Evolutionary conservation across 2,797 vertebrate species (phyloP).

Genomic region (Pelobates cultripes): DNA sequence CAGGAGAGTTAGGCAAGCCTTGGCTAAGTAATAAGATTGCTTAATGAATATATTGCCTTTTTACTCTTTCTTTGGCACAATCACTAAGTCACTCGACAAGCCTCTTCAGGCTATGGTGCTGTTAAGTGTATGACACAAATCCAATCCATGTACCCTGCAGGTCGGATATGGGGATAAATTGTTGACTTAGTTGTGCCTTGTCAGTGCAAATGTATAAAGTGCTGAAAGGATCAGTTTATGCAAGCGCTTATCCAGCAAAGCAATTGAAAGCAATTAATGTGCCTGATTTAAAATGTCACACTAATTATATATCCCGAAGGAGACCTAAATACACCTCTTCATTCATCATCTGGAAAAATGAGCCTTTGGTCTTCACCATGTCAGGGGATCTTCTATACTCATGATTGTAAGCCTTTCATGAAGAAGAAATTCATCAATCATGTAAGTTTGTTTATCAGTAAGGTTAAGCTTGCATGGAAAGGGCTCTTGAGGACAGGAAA

Average conservation of each 20-base stretch:
- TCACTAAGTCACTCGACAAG: background rate
- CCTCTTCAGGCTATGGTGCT: background rate
- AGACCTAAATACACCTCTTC: conserved; percentile 39
- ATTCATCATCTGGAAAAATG: conserved; percentile 48
- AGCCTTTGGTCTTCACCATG: conserved; percentile 25
- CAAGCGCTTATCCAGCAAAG: background rate
- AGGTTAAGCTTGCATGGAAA: conserved; percentile 9
- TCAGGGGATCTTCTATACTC: conserved; percentile 36
- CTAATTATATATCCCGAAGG: conserved; percentile 39
- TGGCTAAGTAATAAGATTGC: background rate
- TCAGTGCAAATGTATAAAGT: conserved; percentile 1
- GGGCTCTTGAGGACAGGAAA: conserved; percentile 26
- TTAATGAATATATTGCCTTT: background rate
- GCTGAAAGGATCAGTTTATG: background rate
- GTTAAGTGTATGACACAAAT: conserved; percentile 31
- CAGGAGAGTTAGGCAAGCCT: background rate
- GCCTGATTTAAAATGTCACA: conserved; percentile 31
- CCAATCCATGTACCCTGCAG: conserved; percentile 35
- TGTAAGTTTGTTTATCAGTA: conserved; percentile 31
- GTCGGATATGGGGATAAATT: background rate
- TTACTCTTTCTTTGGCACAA: background rate
- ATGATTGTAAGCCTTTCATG: conserved; percentile 35
- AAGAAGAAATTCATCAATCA: conserved; percentile 44
- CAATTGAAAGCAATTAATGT: conserved; percentile 25
- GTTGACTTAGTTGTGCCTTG: conserved; percentile 5